These are phyloP conservation scores for Eunapius fragilis DNA, from an alignment of 37 sponge, comb jelly and placozoan genomes.

Conservation along the genomic window DNA sequence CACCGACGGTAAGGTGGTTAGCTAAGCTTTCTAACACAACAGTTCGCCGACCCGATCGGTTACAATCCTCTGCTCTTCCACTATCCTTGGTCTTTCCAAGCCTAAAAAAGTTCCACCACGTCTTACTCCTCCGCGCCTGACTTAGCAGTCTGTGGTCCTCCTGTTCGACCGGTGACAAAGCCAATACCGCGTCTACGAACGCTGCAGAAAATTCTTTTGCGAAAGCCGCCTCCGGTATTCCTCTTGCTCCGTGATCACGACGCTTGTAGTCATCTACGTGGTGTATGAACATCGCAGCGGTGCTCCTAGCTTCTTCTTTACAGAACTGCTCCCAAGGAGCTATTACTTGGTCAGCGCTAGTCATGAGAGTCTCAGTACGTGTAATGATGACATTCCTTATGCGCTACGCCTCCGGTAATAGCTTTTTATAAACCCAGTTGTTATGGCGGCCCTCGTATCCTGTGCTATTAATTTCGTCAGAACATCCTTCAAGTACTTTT, in stretches of 20 bases:
- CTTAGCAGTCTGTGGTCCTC: background rate
- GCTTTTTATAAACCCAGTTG: background rate
- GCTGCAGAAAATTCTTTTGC: slow-evolving; percentile 61
- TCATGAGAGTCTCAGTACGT: background rate
- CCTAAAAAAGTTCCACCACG: slow-evolving; percentile 67
- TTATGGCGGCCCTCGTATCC: slow-evolving; percentile 34
- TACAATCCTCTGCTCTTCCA: background rate
- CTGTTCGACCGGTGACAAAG: background rate
- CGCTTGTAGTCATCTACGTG: slow-evolving; percentile 31
- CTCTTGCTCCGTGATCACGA: slow-evolving; percentile 5
- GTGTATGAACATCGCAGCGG: slow-evolving; percentile 49
- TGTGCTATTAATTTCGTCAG: slow-evolving; percentile 4
- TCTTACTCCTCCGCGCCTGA: background rate
- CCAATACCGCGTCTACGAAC: slow-evolving; percentile 30
- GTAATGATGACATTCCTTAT: background rate
- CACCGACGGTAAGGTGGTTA: background rate
- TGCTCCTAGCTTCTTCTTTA: slow-evolving; percentile 48
- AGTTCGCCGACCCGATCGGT: background rate
- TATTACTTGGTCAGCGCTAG: background rate
- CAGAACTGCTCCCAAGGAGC: slow-evolving; percentile 58
- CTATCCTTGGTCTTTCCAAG: slow-evolving; percentile 8
- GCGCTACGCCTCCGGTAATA: background rate
- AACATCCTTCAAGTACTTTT: slow-evolving; percentile 9
- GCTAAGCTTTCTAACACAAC: background rate
- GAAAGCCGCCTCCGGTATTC: slow-evolving; percentile 35